Evolutionary conservation across 2,113 vertebrate genomes (phyloP).

Genomic region (Abramis brama): DNA sequence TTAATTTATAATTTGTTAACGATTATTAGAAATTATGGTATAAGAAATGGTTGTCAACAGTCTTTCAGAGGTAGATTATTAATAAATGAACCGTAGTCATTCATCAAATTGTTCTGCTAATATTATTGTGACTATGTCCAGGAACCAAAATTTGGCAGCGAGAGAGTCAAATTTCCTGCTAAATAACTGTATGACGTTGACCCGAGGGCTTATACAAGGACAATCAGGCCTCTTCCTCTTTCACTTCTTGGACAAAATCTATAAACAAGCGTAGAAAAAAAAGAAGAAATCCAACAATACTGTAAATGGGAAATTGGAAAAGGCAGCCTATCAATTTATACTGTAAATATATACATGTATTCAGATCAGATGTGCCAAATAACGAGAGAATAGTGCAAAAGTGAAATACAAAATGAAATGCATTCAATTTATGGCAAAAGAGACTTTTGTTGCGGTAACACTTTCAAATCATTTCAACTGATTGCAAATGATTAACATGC

Average conservation of each 20-base stretch:
- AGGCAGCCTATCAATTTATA: not conserved
- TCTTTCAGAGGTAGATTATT: not conserved
- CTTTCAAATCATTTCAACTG: not conserved
- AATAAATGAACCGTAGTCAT: not conserved
- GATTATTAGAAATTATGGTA: not conserved
- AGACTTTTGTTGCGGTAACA: not conserved
- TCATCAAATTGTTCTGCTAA: not conserved
- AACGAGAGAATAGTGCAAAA: not conserved
- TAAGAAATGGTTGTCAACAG: not conserved
- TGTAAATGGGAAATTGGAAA: too few species aligned
- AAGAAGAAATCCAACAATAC: slow-evolving; percentile 7
- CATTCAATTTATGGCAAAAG: not conserved
- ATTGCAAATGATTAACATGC: too few species aligned
- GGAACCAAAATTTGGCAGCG: not conserved
- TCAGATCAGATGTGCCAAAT: not conserved
- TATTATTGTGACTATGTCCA: not conserved
- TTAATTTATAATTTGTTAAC: not conserved
- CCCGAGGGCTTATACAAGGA: slow-evolving; percentile 18
- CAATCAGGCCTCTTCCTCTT: slow-evolving; percentile 8
- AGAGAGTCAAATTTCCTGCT: not conserved
- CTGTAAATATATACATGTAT: not conserved
- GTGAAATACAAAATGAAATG: not conserved
- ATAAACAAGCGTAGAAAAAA: slow-evolving; percentile 26
- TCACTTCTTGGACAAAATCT: slow-evolving; percentile 21
- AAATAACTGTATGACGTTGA: not conserved